phyloP scores from a whole-genome alignment of 2,797 vertebrate species.

The Acestrorhynchus altus region DNA sequence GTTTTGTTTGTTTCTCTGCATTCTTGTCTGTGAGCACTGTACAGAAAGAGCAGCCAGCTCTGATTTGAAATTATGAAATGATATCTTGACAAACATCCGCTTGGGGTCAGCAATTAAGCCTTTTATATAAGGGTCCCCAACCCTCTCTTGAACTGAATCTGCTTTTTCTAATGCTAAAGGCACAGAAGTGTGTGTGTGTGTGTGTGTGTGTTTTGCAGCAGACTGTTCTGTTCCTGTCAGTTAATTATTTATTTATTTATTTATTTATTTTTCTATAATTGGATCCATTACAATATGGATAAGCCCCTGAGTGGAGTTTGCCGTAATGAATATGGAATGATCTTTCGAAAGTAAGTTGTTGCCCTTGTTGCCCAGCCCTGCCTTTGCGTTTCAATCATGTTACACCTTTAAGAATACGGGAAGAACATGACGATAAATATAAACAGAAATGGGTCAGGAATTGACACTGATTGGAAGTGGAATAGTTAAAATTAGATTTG shows the following conservation, averaged over 20 bases:
- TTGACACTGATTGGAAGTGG: not conserved
- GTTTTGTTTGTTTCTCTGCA: not conserved
- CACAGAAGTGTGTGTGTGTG: not conserved
- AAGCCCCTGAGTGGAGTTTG: too few relatives aligned
- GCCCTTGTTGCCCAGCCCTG: too few relatives aligned
- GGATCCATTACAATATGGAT: too few relatives aligned
- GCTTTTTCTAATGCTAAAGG: not conserved
- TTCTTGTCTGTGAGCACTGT: too few relatives aligned
- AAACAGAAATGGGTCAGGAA: not conserved
- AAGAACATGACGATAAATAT: not conserved
- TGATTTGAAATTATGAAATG: slow-evolving; percentile 3
- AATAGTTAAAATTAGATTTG: not conserved
- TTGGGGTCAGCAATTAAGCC: not conserved
- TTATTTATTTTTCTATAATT: not conserved
- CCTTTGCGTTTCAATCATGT: too few relatives aligned
- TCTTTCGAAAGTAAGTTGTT: too few relatives aligned
- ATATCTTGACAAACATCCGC: not conserved
- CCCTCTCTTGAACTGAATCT: not conserved
- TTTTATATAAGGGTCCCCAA: not conserved
- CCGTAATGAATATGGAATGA: too few relatives aligned
- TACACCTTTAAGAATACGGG: too few relatives aligned
- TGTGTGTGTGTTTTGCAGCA: not conserved
- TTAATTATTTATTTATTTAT: not conserved
- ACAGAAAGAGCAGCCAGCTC: not conserved
- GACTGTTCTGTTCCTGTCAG: not conserved